Evolutionary conservation across 2,797 vertebrate genomes (phyloP), one percentile per base, ranked within the genome.

Genomic region (Pitangus sulphuratus): DNA sequence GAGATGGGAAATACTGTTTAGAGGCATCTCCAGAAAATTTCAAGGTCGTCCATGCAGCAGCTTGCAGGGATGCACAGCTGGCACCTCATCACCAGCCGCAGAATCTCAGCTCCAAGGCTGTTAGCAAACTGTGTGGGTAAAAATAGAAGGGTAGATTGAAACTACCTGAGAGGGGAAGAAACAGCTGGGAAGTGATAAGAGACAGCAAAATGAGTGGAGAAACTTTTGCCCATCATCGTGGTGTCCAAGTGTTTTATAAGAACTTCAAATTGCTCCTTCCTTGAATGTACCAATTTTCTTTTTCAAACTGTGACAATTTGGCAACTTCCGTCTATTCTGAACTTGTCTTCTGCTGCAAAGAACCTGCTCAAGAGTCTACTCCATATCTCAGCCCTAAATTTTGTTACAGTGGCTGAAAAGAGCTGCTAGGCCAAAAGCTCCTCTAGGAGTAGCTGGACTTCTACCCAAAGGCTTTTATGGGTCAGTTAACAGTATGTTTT

Each of bases 51-150:
- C 2, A 0, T 58, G 82, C 45, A 58, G 14, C 57, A 77, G 81
- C 71, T 93, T 85, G 86, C 91, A 96, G 85, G 82, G 89, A 71
- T 84, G 96, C 87, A 92, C 84, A 95, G 95, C 96, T 97, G 95
- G 94, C 81, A 72, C 61, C 82, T 93, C 89, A 68, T 53, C 72
- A 51, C 92, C 51, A 56, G 75, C 79, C 84, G 72, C 48, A 93
- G 76, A 83, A 75, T 82, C 89, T 82, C 71, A 78, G 58, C 87
- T 71, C 33, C 1, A 57, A 92, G 53, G 60, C 48, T 94, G 70
- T 79, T 80, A 85, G 84, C 47, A 87, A 95, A 85, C 65, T 54
- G 28, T 19, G 71, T 33, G 72, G 76, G 76, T 91, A 91, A 95
- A 93, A 96, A 88, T 88, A 62, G 65, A 91, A 83, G 69, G 92